These are phyloP conservation scores for Heliconius sara DNA, from an alignment of 2,888 invertebrate species.

Conservation along the genomic window DNA sequence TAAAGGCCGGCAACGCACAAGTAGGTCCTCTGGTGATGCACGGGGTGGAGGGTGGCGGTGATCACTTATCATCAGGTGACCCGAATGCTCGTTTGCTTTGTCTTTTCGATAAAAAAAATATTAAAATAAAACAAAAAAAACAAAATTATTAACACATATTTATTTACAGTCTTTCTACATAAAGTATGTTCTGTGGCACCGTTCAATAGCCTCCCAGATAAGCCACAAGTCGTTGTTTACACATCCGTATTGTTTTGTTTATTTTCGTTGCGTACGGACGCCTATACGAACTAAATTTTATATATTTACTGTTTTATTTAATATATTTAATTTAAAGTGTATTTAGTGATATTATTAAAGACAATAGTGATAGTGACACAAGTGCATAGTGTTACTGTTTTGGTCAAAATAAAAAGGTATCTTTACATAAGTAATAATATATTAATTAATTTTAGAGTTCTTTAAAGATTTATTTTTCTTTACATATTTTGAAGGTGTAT, in stretches of 20 bases:
- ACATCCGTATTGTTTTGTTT: constrained; percentile 56
- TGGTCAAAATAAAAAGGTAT: not conserved
- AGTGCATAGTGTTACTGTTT: not conserved
- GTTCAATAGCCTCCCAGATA: constrained; percentile 44
- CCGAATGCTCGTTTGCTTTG: no score
- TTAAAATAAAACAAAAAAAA: not conserved
- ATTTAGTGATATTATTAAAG: not conserved
- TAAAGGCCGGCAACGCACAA: no score
- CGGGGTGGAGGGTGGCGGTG: no score
- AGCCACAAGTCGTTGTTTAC: constrained; percentile 61
- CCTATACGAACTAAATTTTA: constrained; percentile 23
- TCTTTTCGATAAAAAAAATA: no score
- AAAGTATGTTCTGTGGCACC: constrained; percentile 12
- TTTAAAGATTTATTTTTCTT: not conserved
- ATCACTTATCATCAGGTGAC: no score
- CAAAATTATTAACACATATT: not conserved
- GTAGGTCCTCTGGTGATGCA: no score
- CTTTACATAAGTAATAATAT: not conserved
- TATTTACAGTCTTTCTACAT: not conserved
- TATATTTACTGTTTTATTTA: not conserved
- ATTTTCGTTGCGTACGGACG: constrained; percentile 55
- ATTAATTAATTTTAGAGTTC: not conserved
- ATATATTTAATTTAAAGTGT: not conserved
- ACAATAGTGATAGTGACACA: not conserved
- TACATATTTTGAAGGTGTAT: not conserved